Conservation (phyloP, 2,797 vertebrate genomes). For the Leptodactylus fallax region DNA sequence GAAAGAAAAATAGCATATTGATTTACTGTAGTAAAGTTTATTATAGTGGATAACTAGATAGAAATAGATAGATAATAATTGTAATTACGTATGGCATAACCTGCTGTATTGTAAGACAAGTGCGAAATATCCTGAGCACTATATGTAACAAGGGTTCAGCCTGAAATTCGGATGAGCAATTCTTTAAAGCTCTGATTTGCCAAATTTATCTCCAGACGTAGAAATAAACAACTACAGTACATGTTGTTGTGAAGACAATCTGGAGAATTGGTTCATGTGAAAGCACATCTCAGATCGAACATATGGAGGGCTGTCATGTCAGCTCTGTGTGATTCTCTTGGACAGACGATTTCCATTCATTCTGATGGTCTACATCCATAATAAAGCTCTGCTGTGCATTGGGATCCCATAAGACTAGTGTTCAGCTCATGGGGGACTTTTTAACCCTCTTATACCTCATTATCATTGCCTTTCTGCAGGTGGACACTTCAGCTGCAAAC, state of each 20-base stretch:
- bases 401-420: constrained; percentile 10
- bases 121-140: neutral
- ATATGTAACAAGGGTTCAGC: neutral
- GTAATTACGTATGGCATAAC: neutral
- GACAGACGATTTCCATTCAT: constrained; percentile 50
- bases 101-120: neutral
- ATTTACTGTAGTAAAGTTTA: neutral
- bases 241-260: constrained; percentile 34
- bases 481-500: constrained; percentile 94
- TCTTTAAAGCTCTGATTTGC: constrained; percentile 5
- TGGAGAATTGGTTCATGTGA: constrained; percentile 43
- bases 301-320: constrained; percentile 61
- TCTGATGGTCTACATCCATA: constrained; percentile 46
- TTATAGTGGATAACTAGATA: constrained; percentile 7
- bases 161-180: neutral
- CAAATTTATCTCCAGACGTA: constrained; percentile 38
- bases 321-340: constrained; percentile 57
- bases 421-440: constrained; percentile 30
- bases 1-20: neutral
- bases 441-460: constrained; percentile 22
- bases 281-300: constrained; percentile 46
- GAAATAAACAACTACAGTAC: constrained; percentile 16
- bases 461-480: constrained; percentile 73
- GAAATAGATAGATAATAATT: neutral
- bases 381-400: constrained; percentile 44